phyloP scores from a whole-genome alignment of 1,140 invertebrate species.

The Macrotrachela quadricornifera region DNA sequence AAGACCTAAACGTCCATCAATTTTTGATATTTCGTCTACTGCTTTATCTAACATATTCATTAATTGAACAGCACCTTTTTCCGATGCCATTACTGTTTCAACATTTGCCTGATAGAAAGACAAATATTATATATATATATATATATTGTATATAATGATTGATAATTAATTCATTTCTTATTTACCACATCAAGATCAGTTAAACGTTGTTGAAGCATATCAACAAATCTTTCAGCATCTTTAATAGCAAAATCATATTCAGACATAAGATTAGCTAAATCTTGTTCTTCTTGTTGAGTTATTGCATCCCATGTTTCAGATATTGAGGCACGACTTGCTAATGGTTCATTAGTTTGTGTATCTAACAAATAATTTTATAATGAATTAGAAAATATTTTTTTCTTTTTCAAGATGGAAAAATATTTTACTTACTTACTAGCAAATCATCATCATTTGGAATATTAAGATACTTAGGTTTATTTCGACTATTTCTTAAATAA shows the following conservation, averaged over 20 bases:
- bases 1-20: not conserved
- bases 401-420: no score
- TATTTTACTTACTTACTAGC: no score
- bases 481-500: no score
- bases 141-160: not conserved
- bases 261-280: slow-evolving; percentile 4
- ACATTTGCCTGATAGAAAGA: slow-evolving; percentile 1
- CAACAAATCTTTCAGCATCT: slow-evolving; percentile 5
- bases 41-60: slow-evolving; percentile 6
- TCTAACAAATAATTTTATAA: no score
- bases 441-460: no score
- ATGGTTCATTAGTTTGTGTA: no score
- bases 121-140: not conserved
- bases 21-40: slow-evolving; percentile 7
- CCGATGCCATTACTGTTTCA: slow-evolving; percentile 8
- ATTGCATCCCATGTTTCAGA: not conserved
- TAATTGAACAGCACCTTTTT: slow-evolving; percentile 3
- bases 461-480: no score
- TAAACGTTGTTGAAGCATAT: slow-evolving; percentile 1
- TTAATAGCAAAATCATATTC: slow-evolving; percentile 5
- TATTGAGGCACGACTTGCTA: no score
- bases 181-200: slow-evolving; percentile 1
- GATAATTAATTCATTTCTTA: not conserved
- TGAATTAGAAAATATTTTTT: no score
- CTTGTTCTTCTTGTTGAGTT: not conserved